Base-by-base conservation (phyloP, 2,797 vertebrate genomes). In the Pseudotriccus pelzelni region DNA sequence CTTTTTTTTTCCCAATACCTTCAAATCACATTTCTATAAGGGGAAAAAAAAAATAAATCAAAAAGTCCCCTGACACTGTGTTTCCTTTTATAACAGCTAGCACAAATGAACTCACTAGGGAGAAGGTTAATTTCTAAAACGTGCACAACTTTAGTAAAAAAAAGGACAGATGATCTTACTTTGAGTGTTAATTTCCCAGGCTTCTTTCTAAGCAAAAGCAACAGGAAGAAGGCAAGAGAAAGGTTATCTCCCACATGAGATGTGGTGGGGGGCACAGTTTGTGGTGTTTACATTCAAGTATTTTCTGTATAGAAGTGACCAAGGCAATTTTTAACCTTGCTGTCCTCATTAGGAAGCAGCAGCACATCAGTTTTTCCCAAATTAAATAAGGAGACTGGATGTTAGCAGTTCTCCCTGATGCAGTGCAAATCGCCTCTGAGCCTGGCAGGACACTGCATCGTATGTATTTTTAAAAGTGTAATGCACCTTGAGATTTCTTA, bases 381-480 rank as follows among this genome's bases (percentile, higher is more conserved):
- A 52, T 63, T 56, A 87, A 89, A 37, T 47, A 37, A 67, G 32
- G 36, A 74, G 15, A 59, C 6, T 24, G 36, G 55, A 39, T 39
- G 43, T 16, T 52, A 69, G 44, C 37, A 70, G 27, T 34, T 87
- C 36, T 73, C 36, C 56, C 23, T 39, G 27, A 47, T 21, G 52
- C 9, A 10, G 25, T 22, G 55, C n/a, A 25, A 60, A 77, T 0
- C 53, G 30, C 20, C 39, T 82, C 41, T 39, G 32, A 77, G 73
- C 30, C 12, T 22, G n/a, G 56, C 22, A 87, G 72, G 56, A 74
- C 9, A 7, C 34, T 15, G 5, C 44, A 67, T 10, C 4, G 0
- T n/a, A 15, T 21, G 24, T n/a, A 67, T 60, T 92, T 93, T 80
- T 87, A 67, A 92, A 87, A 74, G 47, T 36, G 30, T 68, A 74